These are phyloP conservation scores for Cantharis nigra DNA, from an alignment of 2,888 invertebrate genomes.

Conservation along the genomic window DNA sequence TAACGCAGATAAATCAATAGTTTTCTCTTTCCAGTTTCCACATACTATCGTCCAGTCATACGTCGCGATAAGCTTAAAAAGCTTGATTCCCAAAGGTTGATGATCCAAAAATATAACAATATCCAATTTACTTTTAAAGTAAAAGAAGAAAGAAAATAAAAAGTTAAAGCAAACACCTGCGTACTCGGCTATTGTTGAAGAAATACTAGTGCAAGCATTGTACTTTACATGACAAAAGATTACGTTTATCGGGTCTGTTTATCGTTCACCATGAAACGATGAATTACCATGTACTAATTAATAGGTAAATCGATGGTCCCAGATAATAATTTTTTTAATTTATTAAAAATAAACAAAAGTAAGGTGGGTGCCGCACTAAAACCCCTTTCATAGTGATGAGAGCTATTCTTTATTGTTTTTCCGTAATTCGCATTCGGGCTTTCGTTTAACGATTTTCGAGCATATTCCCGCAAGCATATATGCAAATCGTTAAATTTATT, in stretches of 20 bases:
- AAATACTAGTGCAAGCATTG: background rate
- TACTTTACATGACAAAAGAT: background rate
- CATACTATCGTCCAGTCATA: background rate
- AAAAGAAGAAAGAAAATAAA: background rate
- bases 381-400: background rate
- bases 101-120: background rate
- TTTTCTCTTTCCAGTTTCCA: background rate
- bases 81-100: background rate
- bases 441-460: conserved; percentile 1
- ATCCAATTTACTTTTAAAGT: background rate
- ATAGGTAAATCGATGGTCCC: no score
- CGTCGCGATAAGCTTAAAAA: background rate
- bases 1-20: background rate
- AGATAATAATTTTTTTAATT: no score
- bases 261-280: background rate
- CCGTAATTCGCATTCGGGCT: background rate
- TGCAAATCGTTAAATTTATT: conserved; percentile 45
- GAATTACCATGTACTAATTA: background rate
- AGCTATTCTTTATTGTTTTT: background rate
- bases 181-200: background rate
- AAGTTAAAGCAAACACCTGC: background rate
- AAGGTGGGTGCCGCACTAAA: background rate
- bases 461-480: background rate
- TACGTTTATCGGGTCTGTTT: background rate
- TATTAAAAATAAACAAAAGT: background rate